These are phyloP conservation scores for Conus canariensis DNA, from an alignment of 2,888 invertebrate genomes.

Conservation along the genomic window DNA sequence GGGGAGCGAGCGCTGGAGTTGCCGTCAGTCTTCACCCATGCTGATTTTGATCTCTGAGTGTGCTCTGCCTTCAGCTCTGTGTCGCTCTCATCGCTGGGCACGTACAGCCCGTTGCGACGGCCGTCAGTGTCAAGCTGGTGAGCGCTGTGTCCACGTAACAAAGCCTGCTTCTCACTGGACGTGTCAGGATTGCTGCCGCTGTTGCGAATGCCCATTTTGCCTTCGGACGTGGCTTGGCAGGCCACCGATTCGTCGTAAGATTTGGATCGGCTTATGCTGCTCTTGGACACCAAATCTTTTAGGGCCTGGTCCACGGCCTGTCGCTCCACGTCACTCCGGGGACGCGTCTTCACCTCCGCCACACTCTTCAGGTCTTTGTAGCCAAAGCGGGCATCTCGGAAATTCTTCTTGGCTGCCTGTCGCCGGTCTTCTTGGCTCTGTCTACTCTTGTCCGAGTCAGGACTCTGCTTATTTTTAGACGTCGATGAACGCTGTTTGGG, in stretches of 20 bases:
- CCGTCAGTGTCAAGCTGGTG: slow-evolving; percentile 63
- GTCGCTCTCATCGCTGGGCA: slow-evolving; percentile 70
- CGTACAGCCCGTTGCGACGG: slow-evolving; percentile 61
- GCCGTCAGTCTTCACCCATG: slow-evolving; percentile 66
- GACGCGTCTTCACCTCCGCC: slow-evolving; percentile 57
- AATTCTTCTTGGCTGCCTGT: slow-evolving; percentile 68
- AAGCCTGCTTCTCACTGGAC: slow-evolving; percentile 47
- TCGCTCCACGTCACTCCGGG: slow-evolving; percentile 70
- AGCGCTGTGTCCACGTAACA: slow-evolving; percentile 61
- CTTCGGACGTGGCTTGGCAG: slow-evolving; percentile 57
- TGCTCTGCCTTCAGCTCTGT: slow-evolving; percentile 60
- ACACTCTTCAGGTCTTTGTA: slow-evolving; percentile 61
- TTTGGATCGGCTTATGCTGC: slow-evolving; percentile 71
- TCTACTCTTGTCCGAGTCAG: slow-evolving; percentile 43
- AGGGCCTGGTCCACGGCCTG: slow-evolving; percentile 70
- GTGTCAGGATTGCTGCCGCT: slow-evolving; percentile 56
- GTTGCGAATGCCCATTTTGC: slow-evolving; percentile 52
- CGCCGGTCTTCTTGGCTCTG: slow-evolving; percentile 41
- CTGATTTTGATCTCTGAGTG: slow-evolving; percentile 57
- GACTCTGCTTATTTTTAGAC: slow-evolving; percentile 39
- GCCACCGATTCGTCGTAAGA: slow-evolving; percentile 73
- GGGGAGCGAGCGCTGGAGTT: slow-evolving; percentile 67
- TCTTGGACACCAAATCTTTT: slow-evolving; percentile 60
- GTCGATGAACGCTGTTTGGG: slow-evolving; percentile 43
- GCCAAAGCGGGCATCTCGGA: slow-evolving; percentile 69